Base-by-base conservation (phyloP, 2,797 vertebrate species). In the Crocidura indochinensis region DNA sequence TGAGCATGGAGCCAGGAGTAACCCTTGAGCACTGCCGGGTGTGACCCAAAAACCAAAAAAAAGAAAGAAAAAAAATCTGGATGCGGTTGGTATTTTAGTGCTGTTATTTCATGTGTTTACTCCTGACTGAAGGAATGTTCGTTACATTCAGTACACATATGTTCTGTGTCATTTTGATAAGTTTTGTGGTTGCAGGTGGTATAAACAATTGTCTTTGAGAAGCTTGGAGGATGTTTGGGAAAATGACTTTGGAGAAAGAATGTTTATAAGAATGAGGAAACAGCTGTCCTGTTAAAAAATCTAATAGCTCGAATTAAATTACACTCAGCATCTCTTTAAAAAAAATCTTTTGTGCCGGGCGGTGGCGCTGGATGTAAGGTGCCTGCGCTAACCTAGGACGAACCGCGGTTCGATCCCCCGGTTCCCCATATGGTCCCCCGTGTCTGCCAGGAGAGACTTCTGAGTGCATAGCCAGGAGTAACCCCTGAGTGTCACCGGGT, bases 241-340 rank as follows among this genome's bases (percentile, higher is more conserved):
- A 67, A 24, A 64, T 88, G 38, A 87, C 12, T 88, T 89, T 82
- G 68, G 51, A 94, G 65, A 94, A 94, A 73, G 49, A 38, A 87
- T 87, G n/a, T 78, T 86, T 79, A 89, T 53, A 92, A 92, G 47
- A 94, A 93, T 93, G 68, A 88, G 46, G n/a, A 88, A 84, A 27
- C 84, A 14, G 53, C 86, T 64, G 73, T 92, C 76, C 10, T 81
- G 51, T 51, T 94, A 78, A 53, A 53, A 38, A 14, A 77, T 44
- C 75, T 80, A 71, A 12, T 74, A 69, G 46, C 26, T 85, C n/a
- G 2, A 83, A 24, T 74, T 91, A 77, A 76, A 27, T 86, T 62
- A 72, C 19, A 88, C 65, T 86, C 73, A 24, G 46, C 79, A 19
- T 46, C 24, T 78, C 64, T 53, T 53, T 51, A 51, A 12, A 51